These are phyloP conservation scores for Parascotia fuliginaria DNA, from an alignment of 2,888 invertebrate genomes.

Conservation along the genomic window DNA sequence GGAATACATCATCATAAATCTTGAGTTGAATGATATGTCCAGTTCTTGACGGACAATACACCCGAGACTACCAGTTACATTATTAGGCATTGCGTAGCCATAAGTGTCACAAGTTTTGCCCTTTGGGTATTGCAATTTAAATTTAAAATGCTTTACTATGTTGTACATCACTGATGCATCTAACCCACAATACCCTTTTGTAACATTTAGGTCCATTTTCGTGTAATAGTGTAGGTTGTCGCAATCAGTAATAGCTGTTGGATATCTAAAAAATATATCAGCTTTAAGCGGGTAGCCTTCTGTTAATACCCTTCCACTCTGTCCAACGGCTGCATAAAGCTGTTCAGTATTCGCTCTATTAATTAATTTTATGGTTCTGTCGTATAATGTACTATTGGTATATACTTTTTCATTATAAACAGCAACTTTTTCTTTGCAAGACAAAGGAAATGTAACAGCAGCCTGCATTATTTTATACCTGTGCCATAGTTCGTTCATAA, in stretches of 20 bases:
- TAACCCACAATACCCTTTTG: slow-evolving; percentile 55
- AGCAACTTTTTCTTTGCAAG: slow-evolving; percentile 48
- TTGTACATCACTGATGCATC: slow-evolving; percentile 62
- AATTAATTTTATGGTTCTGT: slow-evolving; percentile 53
- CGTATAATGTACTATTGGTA: slow-evolving; percentile 37
- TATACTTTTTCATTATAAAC: slow-evolving; percentile 47
- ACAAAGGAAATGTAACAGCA: slow-evolving; percentile 50
- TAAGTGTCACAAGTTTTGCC: slow-evolving; percentile 37
- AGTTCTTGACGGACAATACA: slow-evolving; percentile 47
- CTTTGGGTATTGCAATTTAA: slow-evolving; percentile 40
- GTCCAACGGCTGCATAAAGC: slow-evolving; percentile 19
- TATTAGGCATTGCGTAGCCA: slow-evolving; percentile 40
- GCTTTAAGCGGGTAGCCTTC: slow-evolving; percentile 53
- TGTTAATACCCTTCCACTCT: slow-evolving; percentile 35
- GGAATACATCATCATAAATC: slow-evolving; percentile 56
- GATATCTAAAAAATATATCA: slow-evolving; percentile 57
- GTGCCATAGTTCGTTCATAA: slow-evolving; percentile 59
- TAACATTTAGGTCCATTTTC: slow-evolving; percentile 33
- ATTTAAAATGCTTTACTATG: slow-evolving; percentile 50
- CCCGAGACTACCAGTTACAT: slow-evolving; percentile 52
- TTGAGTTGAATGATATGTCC: slow-evolving; percentile 66
- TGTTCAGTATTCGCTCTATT: slow-evolving; percentile 22
- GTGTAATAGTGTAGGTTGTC: slow-evolving; percentile 44
- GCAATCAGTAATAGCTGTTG: slow-evolving; percentile 57
- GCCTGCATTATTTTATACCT: slow-evolving; percentile 42